Percentiles rank a stretch among this genome's conserved stretches.
Conservation (phyloP, 2,797 vertebrate genomes). For the Discoglossus pictus region DNA sequence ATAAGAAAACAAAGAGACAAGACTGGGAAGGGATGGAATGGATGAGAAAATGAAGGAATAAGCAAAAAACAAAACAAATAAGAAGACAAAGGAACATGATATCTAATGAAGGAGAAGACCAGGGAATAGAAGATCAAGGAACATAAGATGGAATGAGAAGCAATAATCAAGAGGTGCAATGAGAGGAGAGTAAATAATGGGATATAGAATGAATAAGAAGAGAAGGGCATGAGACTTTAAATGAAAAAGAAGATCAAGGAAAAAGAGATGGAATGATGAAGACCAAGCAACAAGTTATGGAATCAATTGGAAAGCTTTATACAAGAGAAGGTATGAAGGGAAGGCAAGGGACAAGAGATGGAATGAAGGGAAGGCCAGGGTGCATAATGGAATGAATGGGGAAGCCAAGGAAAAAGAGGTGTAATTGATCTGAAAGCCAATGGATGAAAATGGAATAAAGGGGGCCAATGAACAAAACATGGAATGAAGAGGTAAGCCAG, state of each 20-base stretch:
- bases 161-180: not conserved
- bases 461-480: not conserved
- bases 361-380: not conserved
- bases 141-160: not conserved
- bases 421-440: not conserved
- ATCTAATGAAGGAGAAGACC: not conserved
- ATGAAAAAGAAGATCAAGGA: no score
- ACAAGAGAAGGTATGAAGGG: not conserved
- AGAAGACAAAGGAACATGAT: not conserved
- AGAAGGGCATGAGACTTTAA: no score
- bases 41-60: no score
- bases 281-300: not conserved
- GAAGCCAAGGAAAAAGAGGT: conserved; percentile 1
- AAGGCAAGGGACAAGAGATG: not conserved
- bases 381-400: conserved; percentile 13
- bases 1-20: no score
- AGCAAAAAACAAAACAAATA: no score
- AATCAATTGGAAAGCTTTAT: not conserved
- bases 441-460: not conserved
- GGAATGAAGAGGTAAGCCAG: conserved; percentile 3
- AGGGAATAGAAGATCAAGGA: not conserved
- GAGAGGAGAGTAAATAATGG: not conserved
- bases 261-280: not conserved
- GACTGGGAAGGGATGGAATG: no score
- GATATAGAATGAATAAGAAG: not conserved